These are phyloP conservation scores for Lycia hirtaria DNA, from an alignment of 2,888 invertebrate species.

Conservation along the genomic window DNA sequence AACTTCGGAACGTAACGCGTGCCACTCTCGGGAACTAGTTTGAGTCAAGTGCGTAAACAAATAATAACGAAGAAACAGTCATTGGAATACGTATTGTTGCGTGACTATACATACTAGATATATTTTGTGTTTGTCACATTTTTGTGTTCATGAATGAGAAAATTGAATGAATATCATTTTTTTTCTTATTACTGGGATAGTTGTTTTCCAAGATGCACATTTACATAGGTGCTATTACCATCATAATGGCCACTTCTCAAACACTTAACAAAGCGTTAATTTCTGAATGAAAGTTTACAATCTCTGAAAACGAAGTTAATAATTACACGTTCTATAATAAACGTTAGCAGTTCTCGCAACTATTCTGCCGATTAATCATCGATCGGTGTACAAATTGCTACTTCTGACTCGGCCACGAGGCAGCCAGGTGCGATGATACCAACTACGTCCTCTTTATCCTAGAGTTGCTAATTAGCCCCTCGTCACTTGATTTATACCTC, in stretches of 20 bases:
- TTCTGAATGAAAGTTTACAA: conserved; percentile 6
- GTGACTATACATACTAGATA: conserved; percentile 42
- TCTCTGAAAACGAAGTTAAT: conserved; percentile 9
- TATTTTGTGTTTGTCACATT: conserved; percentile 29
- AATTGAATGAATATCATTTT: not conserved
- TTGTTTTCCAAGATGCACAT: no score
- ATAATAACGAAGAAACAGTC: conserved; percentile 53
- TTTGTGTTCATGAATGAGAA: conserved; percentile 17
- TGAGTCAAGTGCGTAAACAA: conserved; percentile 35
- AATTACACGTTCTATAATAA: conserved; percentile 15
- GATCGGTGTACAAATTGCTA: conserved; percentile 52
- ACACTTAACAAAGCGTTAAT: not conserved
- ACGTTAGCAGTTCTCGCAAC: conserved; percentile 11
- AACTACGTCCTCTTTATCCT: conserved; percentile 45
- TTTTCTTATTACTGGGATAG: no score
- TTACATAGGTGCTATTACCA: no score
- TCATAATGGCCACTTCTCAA: conserved; percentile 7
- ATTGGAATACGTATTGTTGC: conserved; percentile 47
- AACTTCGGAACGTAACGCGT: conserved; percentile 22
- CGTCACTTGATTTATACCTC: conserved; percentile 69
- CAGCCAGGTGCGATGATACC: conserved; percentile 67
- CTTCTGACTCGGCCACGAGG: conserved; percentile 40
- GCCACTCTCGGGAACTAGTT: conserved; percentile 39
- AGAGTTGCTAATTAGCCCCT: conserved; percentile 70
- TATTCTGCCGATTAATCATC: conserved; percentile 38